These are phyloP conservation scores for Margarornis squamiger DNA, from an alignment of 2,797 vertebrate genomes.

Conservation along the genomic window DNA sequence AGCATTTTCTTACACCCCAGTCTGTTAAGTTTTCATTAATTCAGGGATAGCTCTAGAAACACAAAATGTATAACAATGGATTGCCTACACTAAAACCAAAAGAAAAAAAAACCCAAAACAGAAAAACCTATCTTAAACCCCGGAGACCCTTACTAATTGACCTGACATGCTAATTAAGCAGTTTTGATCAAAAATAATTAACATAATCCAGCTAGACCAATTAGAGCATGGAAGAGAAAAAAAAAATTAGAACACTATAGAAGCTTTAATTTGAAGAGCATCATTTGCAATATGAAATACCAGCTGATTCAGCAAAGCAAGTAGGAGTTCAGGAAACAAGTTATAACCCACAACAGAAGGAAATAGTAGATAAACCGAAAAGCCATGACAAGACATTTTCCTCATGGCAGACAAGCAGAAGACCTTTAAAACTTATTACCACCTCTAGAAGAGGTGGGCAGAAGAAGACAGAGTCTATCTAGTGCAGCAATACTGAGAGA, in stretches of 20 bases:
- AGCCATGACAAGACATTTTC: neutral
- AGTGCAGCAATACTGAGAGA: neutral
- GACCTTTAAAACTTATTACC: neutral
- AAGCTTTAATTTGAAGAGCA: conserved; percentile 30
- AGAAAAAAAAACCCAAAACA: neutral
- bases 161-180: conserved; percentile 51
- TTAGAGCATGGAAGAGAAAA: neutral
- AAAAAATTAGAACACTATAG: neutral
- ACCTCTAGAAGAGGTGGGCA: neutral
- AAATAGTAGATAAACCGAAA: neutral
- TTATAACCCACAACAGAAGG: neutral
- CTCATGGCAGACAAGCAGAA: neutral
- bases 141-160: conserved; percentile 32
- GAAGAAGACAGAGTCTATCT: neutral
- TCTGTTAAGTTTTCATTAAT: conserved; percentile 51
- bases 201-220: conserved; percentile 47
- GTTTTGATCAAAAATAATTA: conserved; percentile 49
- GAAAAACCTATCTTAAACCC: neutral
- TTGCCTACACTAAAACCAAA: neutral
- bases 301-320: conserved; percentile 47
- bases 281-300: neutral
- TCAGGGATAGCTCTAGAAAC: conserved; percentile 1
- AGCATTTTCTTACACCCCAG: conserved; percentile 23
- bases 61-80: neutral
- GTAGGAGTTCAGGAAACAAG: neutral